Evolutionary conservation across 2,888 invertebrate species (phyloP).

Genomic region (Keiferia lycopersicella): DNA sequence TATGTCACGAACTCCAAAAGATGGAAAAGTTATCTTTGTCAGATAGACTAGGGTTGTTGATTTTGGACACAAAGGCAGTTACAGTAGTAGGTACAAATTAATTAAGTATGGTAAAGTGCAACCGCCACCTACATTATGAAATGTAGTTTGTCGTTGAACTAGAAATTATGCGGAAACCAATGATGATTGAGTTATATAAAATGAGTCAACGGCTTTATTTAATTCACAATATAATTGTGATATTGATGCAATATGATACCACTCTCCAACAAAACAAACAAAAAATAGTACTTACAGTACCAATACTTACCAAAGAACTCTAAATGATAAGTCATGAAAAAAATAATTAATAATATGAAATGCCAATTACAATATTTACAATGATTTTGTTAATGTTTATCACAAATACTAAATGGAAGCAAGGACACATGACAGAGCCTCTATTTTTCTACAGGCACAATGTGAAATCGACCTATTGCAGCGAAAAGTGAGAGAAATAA

Average conservation of each 20-base stretch:
- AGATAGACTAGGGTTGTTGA: too few species aligned
- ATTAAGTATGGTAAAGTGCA: slow-evolving; percentile 22
- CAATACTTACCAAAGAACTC: slow-evolving; percentile 56
- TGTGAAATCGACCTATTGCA: slow-evolving; percentile 32
- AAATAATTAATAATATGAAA: slow-evolving; percentile 30
- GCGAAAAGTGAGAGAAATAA: slow-evolving; percentile 20
- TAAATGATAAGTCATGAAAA: slow-evolving; percentile 73
- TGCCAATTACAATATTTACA: slow-evolving; percentile 42
- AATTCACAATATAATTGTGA: not conserved
- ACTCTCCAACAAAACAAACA: slow-evolving; percentile 2
- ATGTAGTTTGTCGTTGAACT: not conserved
- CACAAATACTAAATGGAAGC: slow-evolving; percentile 77
- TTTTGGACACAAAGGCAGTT: not conserved
- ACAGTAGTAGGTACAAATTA: too few species aligned
- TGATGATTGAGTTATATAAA: not conserved
- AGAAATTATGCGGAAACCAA: too few species aligned
- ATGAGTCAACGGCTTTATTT: not conserved
- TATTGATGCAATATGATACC: not conserved
- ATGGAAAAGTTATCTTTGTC: too few species aligned
- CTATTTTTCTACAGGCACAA: slow-evolving; percentile 31
- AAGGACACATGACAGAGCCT: slow-evolving; percentile 40
- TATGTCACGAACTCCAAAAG: too few species aligned
- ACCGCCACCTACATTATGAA: slow-evolving; percentile 2
- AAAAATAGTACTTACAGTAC: slow-evolving; percentile 2
- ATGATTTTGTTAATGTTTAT: slow-evolving; percentile 51